Percentiles rank a stretch among this genome's conserved stretches.
Conservation (phyloP, 2,797 vertebrate species). For the Lutjanus argentimaculatus region DNA sequence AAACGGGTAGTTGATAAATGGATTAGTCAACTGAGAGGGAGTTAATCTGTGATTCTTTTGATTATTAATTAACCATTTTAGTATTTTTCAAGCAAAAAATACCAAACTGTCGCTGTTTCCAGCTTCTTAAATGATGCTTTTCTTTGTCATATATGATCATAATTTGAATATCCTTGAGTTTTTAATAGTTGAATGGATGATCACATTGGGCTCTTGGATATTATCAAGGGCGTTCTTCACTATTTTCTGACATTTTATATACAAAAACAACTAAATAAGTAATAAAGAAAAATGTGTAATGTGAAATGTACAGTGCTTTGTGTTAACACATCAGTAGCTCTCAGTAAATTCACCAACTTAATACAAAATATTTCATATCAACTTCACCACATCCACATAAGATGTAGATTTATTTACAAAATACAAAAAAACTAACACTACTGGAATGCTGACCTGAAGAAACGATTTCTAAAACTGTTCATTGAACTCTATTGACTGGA, state of each 20-base stretch:
- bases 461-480: background rate
- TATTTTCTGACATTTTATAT: conserved; percentile 8
- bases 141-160: no score
- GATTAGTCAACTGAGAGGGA: background rate
- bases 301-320: conserved; percentile 6
- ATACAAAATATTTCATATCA: conserved; percentile 2
- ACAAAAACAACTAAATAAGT: background rate
- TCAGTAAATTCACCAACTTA: conserved; percentile 2
- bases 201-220: background rate
- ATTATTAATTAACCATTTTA: background rate
- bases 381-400: conserved; percentile 9
- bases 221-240: background rate
- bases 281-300: background rate
- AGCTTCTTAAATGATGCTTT: background rate
- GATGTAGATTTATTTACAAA: conserved; percentile 35
- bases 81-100: no score
- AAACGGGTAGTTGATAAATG: background rate
- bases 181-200: background rate
- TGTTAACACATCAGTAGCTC: background rate
- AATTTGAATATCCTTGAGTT: background rate
- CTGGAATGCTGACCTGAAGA: conserved; percentile 19
- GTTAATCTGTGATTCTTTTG: background rate
- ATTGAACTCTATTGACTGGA: background rate
- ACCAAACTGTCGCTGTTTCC: background rate
- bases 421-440: conserved; percentile 16